phyloP scores from a whole-genome alignment of 1,140 invertebrate species.

The Drosophila sucinea region DNA sequence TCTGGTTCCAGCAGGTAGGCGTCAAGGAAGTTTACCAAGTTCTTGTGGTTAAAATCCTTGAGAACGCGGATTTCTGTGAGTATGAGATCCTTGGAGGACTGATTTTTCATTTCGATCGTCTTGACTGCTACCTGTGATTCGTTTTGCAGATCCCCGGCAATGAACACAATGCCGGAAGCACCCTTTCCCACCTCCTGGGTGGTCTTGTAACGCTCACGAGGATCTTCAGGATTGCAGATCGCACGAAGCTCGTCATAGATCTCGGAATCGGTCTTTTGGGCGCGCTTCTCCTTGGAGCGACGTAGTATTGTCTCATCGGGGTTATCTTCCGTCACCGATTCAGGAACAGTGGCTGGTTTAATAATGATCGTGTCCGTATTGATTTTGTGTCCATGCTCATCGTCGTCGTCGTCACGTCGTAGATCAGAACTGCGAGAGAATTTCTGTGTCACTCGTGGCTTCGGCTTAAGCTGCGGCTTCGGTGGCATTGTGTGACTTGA shows the following conservation, averaged over 20 bases:
- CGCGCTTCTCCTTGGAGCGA: constrained; percentile 85
- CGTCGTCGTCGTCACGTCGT: constrained; percentile 57
- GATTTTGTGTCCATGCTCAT: constrained; percentile 56
- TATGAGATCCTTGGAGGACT: constrained; percentile 97
- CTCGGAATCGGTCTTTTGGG: constrained; percentile 90
- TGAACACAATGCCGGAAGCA: constrained; percentile 96
- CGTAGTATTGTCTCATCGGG: constrained; percentile 84
- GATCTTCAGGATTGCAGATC: constrained; percentile 91
- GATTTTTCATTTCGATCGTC: constrained; percentile 96
- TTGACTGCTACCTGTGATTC: constrained; percentile 95
- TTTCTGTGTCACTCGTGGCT: constrained; percentile 76
- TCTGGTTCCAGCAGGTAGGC: constrained; percentile 91
- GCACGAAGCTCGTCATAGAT: constrained; percentile 92
- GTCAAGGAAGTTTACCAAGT: constrained; percentile 98
- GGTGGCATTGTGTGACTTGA: constrained; percentile 74
- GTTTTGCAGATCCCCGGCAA: constrained; percentile 91
- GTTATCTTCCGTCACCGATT: constrained; percentile 55
- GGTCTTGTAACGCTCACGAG: constrained; percentile 90
- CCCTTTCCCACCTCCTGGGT: constrained; percentile 95
- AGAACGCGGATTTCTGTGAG: constrained; percentile 97
- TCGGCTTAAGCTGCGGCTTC: constrained; percentile 81
- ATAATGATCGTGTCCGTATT: constrained; percentile 84
- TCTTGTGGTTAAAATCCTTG: constrained; percentile 96
- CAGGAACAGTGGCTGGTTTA: constrained; percentile 46
- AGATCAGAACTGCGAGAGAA: constrained; percentile 69